phyloP scores from a whole-genome alignment of 2,797 vertebrate genomes.

The Mormyrus proboscirostris region DNA sequence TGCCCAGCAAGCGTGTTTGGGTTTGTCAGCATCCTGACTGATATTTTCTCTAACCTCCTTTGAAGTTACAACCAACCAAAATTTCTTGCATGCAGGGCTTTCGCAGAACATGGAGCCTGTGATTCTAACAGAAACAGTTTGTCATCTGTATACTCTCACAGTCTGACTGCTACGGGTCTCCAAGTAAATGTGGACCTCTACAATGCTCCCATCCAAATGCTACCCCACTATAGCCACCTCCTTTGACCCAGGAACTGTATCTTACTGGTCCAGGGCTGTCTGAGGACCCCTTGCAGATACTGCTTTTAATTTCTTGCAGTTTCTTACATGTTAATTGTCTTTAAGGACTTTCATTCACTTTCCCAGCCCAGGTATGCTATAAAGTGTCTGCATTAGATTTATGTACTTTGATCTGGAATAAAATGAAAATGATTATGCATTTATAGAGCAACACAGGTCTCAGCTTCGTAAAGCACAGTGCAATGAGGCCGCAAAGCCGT shows the following conservation, averaged over 20 bases:
- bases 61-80: not conserved
- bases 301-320: not conserved
- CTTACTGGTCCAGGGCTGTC: not conserved
- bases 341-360: not conserved
- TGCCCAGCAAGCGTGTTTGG: not conserved
- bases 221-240: not conserved
- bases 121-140: not conserved
- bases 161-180: not conserved
- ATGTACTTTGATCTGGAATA: not conserved
- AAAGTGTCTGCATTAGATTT: not conserved
- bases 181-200: not conserved
- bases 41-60: not conserved
- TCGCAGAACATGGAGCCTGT: not conserved
- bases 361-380: not conserved
- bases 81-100: not conserved
- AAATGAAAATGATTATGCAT: not conserved
- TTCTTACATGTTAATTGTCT: not conserved
- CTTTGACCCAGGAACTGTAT: not conserved
- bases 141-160: not conserved
- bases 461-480: not conserved
- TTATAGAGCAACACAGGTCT: not conserved
- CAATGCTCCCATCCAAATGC: not conserved
- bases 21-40: not conserved
- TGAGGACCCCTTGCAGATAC: not conserved
- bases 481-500: not conserved